Evolutionary conservation across 2,797 vertebrate species (phyloP).

Genomic region (Paguma larvata): DNA sequence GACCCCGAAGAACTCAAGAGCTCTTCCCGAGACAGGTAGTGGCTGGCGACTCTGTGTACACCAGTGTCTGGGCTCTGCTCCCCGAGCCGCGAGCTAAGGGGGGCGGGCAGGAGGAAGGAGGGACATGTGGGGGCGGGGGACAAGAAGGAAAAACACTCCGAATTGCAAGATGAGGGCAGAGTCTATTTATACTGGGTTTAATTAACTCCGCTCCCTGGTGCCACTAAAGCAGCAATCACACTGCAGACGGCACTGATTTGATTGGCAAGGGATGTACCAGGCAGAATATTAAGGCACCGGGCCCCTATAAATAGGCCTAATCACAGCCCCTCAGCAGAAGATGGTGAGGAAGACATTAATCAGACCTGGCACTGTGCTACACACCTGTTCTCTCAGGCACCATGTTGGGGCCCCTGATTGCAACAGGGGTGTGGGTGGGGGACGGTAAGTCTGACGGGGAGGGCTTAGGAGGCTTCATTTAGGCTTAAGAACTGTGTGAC

Average conservation of each 20-base stretch:
- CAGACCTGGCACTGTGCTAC: constrained; percentile 77
- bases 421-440: neutral
- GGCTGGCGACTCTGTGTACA: neutral
- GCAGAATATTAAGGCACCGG: constrained; percentile 88
- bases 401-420: neutral
- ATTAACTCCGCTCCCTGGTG: constrained; percentile 88
- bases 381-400: constrained; percentile 14
- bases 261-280: constrained; percentile 86
- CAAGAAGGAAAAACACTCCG: constrained; percentile 76
- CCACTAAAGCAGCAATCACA: constrained; percentile 89
- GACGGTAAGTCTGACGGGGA: neutral
- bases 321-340: constrained; percentile 84
- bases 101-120: constrained; percentile 26
- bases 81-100: neutral
- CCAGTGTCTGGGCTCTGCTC: neutral
- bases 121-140: neutral
- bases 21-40: neutral
- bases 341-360: constrained; percentile 84
- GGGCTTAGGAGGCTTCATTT: neutral
- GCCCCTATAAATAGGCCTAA: constrained; percentile 90
- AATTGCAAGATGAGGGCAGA: constrained; percentile 85
- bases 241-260: constrained; percentile 89
- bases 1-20: neutral
- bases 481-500: neutral
- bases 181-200: constrained; percentile 91